These are phyloP conservation scores for Augiades crinisus DNA, from an alignment of 2,888 invertebrate genomes.

Conservation along the genomic window DNA sequence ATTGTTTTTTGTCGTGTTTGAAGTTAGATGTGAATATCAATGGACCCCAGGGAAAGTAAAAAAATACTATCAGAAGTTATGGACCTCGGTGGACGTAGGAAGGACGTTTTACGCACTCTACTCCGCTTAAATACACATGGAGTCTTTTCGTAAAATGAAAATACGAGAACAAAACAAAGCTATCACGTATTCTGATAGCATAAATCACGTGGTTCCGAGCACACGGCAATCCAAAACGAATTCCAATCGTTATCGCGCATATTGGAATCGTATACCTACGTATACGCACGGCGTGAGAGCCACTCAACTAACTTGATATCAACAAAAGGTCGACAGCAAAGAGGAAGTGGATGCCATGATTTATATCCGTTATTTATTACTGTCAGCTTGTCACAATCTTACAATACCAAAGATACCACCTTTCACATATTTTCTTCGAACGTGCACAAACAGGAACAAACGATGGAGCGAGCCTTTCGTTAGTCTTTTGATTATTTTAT, in stretches of 20 bases:
- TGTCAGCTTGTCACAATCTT: constrained; percentile 32
- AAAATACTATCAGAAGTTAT: no score
- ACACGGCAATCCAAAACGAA: neutral
- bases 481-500: neutral
- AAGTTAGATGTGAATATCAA: no score
- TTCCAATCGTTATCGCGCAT: neutral
- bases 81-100: no score
- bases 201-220: neutral
- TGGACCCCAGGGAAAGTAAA: no score
- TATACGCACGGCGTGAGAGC: neutral
- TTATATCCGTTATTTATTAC: constrained; percentile 35
- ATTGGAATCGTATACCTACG: neutral
- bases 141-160: neutral
- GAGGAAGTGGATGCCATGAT: constrained; percentile 30
- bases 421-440: constrained; percentile 1
- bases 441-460: constrained; percentile 7
- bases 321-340: constrained; percentile 27
- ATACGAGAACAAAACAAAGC: neutral
- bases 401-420: constrained; percentile 28
- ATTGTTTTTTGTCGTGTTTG: no score
- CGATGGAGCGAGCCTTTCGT: neutral
- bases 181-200: neutral
- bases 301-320: constrained; percentile 4
- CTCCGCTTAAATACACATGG: no score
- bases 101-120: no score